Evolutionary conservation across 2,797 vertebrate genomes (phyloP), one percentile per base, ranked within the genome.

Genomic region (Lacerta viridis): DNA sequence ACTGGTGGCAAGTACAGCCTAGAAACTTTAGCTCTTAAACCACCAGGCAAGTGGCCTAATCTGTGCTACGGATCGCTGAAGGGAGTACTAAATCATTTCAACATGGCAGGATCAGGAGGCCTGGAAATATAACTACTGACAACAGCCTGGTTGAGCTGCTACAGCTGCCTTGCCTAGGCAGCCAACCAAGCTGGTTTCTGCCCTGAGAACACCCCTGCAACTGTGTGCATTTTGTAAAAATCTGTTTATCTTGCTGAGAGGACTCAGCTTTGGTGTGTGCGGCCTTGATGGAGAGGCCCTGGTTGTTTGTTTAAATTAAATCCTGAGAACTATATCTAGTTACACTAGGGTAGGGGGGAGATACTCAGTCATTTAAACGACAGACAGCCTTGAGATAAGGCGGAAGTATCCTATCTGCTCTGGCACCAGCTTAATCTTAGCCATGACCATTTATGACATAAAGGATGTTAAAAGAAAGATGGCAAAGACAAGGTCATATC

Each of bases 241-340:
- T 8, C 17, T 7, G 6, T 7, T 43, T 75, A 39, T 75, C 50
- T 75, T 75, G 27, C 36, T 61, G 7, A 75, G 36, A 29, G 27
- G 36, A 7, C 50, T 11, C 55, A 4, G 50, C 50, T 10, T 55
- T 55, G 50, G 50, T 0, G 0, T 0, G 0, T 4, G 0, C 1
- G 20, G 3, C 3, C 36, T 39, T 36, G 7, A 46, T 66, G 50
- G 2, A 55, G 43, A 4, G 41, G n/a, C n/a, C 25, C 72, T 88
- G 1, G 0, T 55, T 23, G 7, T 33, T 93, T 84, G 75, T 92
- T 92, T 88, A 64, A 90, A 41, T 86, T 91, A 59, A 81, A 76
- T 92, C 88, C 89, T 94, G 94, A 85, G 90, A 95, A 95, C 93
- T 93, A 94, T 92, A 92, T 93, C 0, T 4, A 90, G 85, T 88